Evolutionary conservation across 2,888 invertebrate genomes (phyloP), one percentile per base, ranked within the genome.

Genomic region (Panorpa germanica): DNA sequence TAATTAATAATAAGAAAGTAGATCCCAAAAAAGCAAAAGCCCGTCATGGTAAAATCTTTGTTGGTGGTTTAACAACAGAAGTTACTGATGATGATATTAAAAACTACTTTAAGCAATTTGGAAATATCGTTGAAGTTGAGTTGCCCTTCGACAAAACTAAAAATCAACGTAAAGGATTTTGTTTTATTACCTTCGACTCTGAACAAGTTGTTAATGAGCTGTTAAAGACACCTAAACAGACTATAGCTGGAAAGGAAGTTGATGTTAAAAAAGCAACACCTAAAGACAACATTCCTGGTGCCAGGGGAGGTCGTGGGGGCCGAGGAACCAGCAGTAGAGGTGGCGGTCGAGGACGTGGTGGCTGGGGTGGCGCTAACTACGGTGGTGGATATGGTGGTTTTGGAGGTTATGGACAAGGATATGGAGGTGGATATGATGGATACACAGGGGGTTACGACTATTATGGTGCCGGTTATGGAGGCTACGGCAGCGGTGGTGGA

Each of bases 201-300:
- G 85, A 85, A 53, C 77, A 80, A 50, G 75, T 82, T 18, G 83
- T 83, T 16, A 80, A 80, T 46, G 81, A 82, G 48, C 62, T 82
- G 19, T 59, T 82, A 32, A 83, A 81, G 52, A 77, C 75, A 22
- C 76, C 82, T 3, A 83, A 83, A 53, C 82, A 83, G 52, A 76
- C 75, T 30, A 88, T 91, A 42, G 82, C 78, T 41, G 88, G 83
- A 41, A 86, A 90, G 59, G 90, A 91, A 68, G 82, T 88, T 34
- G 91, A 93, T 55, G 88, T 93, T 21, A 91, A 91, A 59, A 80
- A 86, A 49, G 91, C 91, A 26, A 88, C 90, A 31, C 88, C 90
- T 8, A 86, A 83, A 54, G 82, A 83, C 43, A 68, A 69, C 37
- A 69, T 71, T 64, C 65, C 62, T 44, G 36, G 34, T 11, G 11